Percentiles rank a stretch among this genome's conserved stretches.
These are phyloP conservation scores for Lysiphlebus fabarum DNA, from an alignment of 1,140 invertebrate species.

Conservation along the genomic window DNA sequence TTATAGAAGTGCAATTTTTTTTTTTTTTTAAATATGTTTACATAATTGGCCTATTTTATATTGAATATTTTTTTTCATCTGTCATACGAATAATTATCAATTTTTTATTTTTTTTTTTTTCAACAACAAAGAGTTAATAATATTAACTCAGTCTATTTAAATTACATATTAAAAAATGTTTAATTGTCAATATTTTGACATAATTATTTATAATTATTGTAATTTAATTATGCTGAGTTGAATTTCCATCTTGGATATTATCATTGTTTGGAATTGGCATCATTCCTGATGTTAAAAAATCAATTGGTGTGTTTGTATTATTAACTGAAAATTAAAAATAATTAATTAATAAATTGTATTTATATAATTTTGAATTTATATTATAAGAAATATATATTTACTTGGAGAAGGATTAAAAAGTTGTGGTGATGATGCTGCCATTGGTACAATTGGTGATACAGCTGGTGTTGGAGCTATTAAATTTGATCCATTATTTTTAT, in stretches of 20 bases:
- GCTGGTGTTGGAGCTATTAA: slow-evolving; percentile 54
- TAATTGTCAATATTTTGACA: too few species aligned
- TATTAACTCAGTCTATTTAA: too few species aligned
- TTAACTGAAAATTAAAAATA: slow-evolving; percentile 42
- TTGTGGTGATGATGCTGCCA: slow-evolving; percentile 49
- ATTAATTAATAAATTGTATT: slow-evolving; percentile 3
- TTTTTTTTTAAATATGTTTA: too few species aligned
- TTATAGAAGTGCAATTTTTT: too few species aligned
- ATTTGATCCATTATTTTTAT: slow-evolving; percentile 46
- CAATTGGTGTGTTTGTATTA: slow-evolving; percentile 58
- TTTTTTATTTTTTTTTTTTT: too few species aligned
- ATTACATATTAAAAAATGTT: too few species aligned
- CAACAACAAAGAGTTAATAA: too few species aligned
- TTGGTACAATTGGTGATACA: slow-evolving; percentile 51
- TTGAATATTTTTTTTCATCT: too few species aligned
- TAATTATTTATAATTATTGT: too few species aligned
- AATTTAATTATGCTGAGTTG: too few species aligned
- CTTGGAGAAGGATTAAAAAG: slow-evolving; percentile 59
- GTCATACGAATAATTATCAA: too few species aligned
- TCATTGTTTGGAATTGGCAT: slow-evolving; percentile 36
- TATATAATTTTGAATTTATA: neutral
- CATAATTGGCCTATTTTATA: too few species aligned
- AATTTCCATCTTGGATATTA: slow-evolving; percentile 48
- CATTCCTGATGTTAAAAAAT: slow-evolving; percentile 57
- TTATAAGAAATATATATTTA: slow-evolving; percentile 29